Evolutionary conservation across 2,113 vertebrate species (phyloP).

Genomic region (Nymphicus hollandicus): DNA sequence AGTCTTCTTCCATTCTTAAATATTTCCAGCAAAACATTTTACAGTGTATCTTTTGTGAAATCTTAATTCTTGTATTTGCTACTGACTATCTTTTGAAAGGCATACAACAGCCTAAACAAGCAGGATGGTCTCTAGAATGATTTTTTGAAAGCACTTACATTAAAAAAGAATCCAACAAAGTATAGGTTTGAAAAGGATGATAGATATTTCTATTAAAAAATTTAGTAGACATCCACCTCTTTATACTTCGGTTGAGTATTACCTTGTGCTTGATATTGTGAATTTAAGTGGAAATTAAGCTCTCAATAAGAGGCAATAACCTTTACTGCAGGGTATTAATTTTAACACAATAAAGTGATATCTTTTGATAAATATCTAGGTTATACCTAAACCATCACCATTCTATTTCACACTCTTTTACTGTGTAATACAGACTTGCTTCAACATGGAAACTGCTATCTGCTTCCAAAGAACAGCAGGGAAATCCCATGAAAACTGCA

Average conservation of each 20-base stretch:
- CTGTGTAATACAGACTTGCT: neutral
- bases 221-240: neutral
- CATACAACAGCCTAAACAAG: neutral
- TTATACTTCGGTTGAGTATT: neutral
- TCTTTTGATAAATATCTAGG: neutral
- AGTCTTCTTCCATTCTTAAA: neutral
- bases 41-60: neutral
- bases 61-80: neutral
- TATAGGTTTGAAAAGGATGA: neutral
- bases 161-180: neutral
- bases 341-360: neutral
- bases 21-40: neutral
- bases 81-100: neutral
- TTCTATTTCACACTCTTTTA: neutral
- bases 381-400: neutral
- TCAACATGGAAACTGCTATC: neutral
- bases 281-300: conserved; percentile 23
- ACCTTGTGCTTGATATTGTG: neutral
- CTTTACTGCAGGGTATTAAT: neutral
- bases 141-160: neutral
- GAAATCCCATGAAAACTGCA: conserved; percentile 42
- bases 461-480: conserved; percentile 29
- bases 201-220: neutral
- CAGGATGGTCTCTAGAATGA: neutral
- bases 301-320: neutral